Evolutionary conservation across 2,113 vertebrate genomes (phyloP), one percentile per base, ranked within the genome.

Genomic region (Tiliqua scincoides): DNA sequence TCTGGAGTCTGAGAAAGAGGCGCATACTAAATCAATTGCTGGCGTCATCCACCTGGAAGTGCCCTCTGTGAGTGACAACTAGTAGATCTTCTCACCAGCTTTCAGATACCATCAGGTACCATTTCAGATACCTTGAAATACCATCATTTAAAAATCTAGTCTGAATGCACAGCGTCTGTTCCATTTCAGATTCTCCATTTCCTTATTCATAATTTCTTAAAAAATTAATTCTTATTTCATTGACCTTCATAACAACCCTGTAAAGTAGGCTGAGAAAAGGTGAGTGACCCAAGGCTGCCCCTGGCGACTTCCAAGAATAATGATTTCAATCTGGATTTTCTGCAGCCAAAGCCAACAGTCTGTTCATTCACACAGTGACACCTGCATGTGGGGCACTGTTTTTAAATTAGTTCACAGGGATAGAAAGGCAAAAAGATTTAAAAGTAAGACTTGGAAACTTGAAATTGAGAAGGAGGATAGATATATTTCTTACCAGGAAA

Each of bases 171-270:
- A 91, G 85, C 0, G 43, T 84, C 84, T 75, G 14, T 12, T 3
- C 61, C 74, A 30, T 62, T 89, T 61, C 78, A 91, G 62, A 92
- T 62, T 71, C 72, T 27, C 79, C 78, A 67, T 67, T 67, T 67
- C 65, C 12, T 27, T 67, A 2, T n/a, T 67, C 2, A 14, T 67
- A 14, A 30, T n/a, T 12, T 67, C 65, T n/a, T 11, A n/a, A 67
- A 9, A 48, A 48, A 48, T 48, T 5, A 14, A 72, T 37, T 72
- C 21, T 63, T 25, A 27, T 27, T 25, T 25, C 62, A 35, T 21
- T 20, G 23, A 20, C 30, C 70, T 37, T 72, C 70, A 73, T 75
- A 27, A 30, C 9, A 52, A 27, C 40, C 25, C 23, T 52, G 11
- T 30, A 12, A 17, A n/a, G 32, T 70, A 17, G n/a, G 12, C n/a